A percentile compares a stretch with the other conserved stretches of the same genome.
phyloP scores from a whole-genome alignment of 2,888 invertebrate genomes.

The Aelia acuminata region DNA sequence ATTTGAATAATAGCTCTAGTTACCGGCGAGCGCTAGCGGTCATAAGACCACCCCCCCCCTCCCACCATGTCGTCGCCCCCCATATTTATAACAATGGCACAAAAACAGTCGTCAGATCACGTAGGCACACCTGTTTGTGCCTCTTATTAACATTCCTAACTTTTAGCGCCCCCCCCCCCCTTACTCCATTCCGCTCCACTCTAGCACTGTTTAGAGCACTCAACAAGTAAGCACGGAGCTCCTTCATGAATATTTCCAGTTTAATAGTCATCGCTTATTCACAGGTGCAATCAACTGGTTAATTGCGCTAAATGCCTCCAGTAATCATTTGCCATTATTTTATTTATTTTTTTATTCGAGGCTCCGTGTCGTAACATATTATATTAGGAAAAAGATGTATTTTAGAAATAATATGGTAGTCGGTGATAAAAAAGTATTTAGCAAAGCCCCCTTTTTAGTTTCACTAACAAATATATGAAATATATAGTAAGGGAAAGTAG shows the following conservation, averaged over 20 bases:
- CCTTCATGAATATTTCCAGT: slow-evolving; percentile 34
- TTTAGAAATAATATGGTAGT: too few relatives aligned
- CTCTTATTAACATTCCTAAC: slow-evolving; percentile 47
- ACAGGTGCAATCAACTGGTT: slow-evolving; percentile 4
- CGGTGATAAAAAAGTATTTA: too few relatives aligned
- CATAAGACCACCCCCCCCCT: not conserved
- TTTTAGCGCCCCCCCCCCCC: not conserved
- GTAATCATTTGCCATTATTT: not conserved
- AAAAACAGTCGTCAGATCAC: slow-evolving; percentile 5
- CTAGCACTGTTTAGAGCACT: slow-evolving; percentile 3
- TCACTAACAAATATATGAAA: too few relatives aligned
- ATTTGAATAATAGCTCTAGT: slow-evolving; percentile 43
- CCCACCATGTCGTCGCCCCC: not conserved
- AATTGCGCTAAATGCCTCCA: not conserved
- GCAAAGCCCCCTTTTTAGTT: too few relatives aligned
- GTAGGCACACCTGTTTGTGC: slow-evolving; percentile 25
- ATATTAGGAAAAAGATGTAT: too few relatives aligned
- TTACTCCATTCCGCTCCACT: not conserved
- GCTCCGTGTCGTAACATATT: too few relatives aligned
- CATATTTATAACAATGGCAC: slow-evolving; percentile 28
- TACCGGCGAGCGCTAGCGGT: not conserved
- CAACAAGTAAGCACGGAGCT: slow-evolving; percentile 40
- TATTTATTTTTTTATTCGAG: too few relatives aligned
- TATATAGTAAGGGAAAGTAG: too few relatives aligned
- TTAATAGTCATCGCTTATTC: slow-evolving; percentile 30